Evolutionary conservation across 2,797 vertebrate species (phyloP), one percentile per base, ranked within the genome.

Genomic region (Liparis tanakae): DNA sequence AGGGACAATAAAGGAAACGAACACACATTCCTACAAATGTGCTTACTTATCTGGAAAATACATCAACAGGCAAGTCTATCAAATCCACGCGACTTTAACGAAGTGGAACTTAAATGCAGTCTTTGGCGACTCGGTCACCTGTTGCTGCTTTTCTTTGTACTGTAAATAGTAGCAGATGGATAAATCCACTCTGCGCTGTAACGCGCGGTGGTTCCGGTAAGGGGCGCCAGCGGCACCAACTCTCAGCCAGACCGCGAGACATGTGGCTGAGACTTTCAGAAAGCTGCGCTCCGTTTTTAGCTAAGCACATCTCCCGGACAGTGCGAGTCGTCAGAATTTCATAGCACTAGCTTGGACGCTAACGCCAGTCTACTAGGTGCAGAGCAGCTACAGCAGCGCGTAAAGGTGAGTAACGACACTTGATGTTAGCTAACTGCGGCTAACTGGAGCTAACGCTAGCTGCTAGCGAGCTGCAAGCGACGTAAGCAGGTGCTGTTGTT

Each of bases 191-290:
- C 5, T 4, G 1, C 25, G 1, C 57, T 85, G 84, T 65, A 76
- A 36, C 74, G n/a, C 58, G 12, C 68, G 33, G 41, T 50, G 70
- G 68, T 1, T 71, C 74, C 88, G 25, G 7, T 37, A 56, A 78
- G 83, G 63, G 91, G 83, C 84, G 85, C 75, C 80, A 81, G 56
- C 76, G 33, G 66, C 62, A 63, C 56, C 51, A 70, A 77, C 72
- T 85, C 73, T 67, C 63, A 64, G 65, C 65, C 71, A 64, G 85
- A 80, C 78, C n/a, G 76, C 84, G 81, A 87, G 92, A 93, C 92
- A 93, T 93, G 92, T 93, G 92, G 90, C 90, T 69, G 86, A 86
- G 89, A 91, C 87, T 92, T 92, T 92, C 66, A 80, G 74, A 89
- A 86, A 88, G 81, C 88, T 82, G 37, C 87, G 82, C 79, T 84